Conservation (phyloP, 2,113 vertebrate genomes). For the Micromys minutus region DNA sequence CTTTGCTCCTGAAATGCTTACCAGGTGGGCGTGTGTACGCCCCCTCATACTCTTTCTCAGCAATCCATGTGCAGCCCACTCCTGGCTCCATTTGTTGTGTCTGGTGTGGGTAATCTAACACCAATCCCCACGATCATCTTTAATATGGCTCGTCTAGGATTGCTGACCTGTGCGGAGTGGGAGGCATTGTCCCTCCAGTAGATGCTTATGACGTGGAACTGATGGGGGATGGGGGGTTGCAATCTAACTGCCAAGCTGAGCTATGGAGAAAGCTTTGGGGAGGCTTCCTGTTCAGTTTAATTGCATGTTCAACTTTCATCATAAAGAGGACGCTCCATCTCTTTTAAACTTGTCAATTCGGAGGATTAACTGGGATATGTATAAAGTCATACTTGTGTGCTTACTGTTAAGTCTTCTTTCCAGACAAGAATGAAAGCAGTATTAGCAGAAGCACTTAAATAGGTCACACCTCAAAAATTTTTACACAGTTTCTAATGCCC, state of each 20-base stretch:
- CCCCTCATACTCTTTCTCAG: not conserved
- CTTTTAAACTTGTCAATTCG: constrained; percentile 60
- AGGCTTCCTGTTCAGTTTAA: constrained; percentile 39
- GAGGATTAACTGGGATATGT: constrained; percentile 37
- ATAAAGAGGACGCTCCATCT: not conserved
- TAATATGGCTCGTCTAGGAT: not conserved
- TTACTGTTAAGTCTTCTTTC: constrained; percentile 46
- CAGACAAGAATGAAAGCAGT: constrained; percentile 31
- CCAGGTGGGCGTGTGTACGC: not conserved
- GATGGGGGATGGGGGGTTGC: not conserved
- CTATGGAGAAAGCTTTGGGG: not conserved
- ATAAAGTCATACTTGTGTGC: constrained; percentile 3
- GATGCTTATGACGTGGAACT: constrained; percentile 38
- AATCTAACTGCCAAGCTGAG: constrained; percentile 32
- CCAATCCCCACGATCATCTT: not conserved
- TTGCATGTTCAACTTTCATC: constrained; percentile 54
- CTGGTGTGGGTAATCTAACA: constrained; percentile 56
- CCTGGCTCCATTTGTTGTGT: constrained; percentile 67
- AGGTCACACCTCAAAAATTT: constrained; percentile 30
- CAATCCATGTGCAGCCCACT: not conserved
- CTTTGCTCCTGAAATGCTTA: constrained; percentile 26
- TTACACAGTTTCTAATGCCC: constrained; percentile 6
- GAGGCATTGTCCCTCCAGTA: constrained; percentile 17
- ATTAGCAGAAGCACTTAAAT: constrained; percentile 52
- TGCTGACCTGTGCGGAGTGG: constrained; percentile 11